Percentiles rank a stretch among this genome's conserved stretches.
phyloP scores from a whole-genome alignment of 2,888 invertebrate genomes.

The Dryomyza anilis region DNA sequence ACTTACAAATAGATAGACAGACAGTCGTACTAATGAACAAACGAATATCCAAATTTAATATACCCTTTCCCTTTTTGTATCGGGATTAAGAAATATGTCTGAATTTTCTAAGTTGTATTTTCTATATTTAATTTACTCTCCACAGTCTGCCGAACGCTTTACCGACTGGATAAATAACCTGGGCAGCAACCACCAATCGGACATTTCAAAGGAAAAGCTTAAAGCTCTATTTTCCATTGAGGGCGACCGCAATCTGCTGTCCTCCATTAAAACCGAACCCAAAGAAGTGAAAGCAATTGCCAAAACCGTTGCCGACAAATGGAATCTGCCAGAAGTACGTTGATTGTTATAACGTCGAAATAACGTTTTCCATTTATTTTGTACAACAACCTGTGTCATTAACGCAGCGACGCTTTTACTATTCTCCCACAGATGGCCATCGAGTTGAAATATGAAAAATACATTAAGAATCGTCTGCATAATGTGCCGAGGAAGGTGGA shows the following conservation, averaged over 20 bases:
- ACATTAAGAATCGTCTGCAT: constrained; percentile 44
- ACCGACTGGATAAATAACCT: constrained; percentile 56
- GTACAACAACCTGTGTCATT: background rate
- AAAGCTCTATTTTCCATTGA: constrained; percentile 59
- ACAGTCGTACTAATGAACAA: too few relatives aligned
- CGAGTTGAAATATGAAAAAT: constrained; percentile 55
- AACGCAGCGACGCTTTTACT: background rate
- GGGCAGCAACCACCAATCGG: constrained; percentile 48
- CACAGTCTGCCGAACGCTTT: constrained; percentile 57
- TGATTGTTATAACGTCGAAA: too few relatives aligned
- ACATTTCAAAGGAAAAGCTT: constrained; percentile 54
- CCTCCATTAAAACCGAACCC: constrained; percentile 56
- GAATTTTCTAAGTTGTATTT: too few relatives aligned
- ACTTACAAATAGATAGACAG: too few relatives aligned
- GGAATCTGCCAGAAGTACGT: constrained; percentile 56
- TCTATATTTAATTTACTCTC: too few relatives aligned
- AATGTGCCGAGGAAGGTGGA: constrained; percentile 39
- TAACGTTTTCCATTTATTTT: background rate
- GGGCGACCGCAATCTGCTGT: constrained; percentile 51
- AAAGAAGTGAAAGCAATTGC: constrained; percentile 57
- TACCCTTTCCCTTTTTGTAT: too few relatives aligned
- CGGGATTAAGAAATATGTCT: too few relatives aligned
- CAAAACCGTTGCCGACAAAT: constrained; percentile 54
- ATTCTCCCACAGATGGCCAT: constrained; percentile 50
- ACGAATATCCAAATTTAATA: too few relatives aligned